Evolutionary conservation across 92 coral and sea anemone genomes (phyloP).

Genomic region (Bergia sp.): DNA sequence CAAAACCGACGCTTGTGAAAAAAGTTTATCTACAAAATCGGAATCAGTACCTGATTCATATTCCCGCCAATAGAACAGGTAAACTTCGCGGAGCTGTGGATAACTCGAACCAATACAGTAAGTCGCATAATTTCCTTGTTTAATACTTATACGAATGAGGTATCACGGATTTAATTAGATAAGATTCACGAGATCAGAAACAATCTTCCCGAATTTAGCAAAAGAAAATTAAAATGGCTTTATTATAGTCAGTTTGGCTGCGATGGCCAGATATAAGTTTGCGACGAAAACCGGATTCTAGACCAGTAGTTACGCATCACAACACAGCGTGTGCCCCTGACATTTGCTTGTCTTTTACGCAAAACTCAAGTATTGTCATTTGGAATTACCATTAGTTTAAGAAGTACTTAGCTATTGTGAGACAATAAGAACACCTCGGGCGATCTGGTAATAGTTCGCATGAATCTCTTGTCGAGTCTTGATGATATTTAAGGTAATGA

Average conservation of each 20-base stretch:
- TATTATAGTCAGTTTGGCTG: not conserved
- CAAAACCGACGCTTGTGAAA: conserved; percentile 50
- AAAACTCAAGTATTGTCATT: not conserved
- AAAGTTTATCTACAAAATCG: conserved; percentile 53
- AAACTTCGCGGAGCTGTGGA: conserved; percentile 28
- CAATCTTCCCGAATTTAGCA: conserved; percentile 3
- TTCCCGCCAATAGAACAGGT: conserved; percentile 50
- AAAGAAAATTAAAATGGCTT: not conserved
- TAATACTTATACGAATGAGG: too few species aligned
- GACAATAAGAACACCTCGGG: conserved; percentile 10
- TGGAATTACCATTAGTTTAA: not conserved
- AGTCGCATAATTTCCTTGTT: not conserved
- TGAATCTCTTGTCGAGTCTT: not conserved
- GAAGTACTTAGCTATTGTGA: not conserved
- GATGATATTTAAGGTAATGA: not conserved
- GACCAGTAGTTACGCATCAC: not conserved
- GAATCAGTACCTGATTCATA: conserved; percentile 63
- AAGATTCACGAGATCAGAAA: not conserved
- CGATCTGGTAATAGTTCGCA: not conserved
- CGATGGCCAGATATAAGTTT: not conserved
- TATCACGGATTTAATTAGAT: not conserved
- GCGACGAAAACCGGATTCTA: not conserved
- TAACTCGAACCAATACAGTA: conserved; percentile 26
- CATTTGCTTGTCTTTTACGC: not conserved
- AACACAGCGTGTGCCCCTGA: not conserved